Evolutionary conservation across 2,888 invertebrate species (phyloP), one percentile per base, ranked within the genome.

Genomic region (Himalopsyche tibetana): DNA sequence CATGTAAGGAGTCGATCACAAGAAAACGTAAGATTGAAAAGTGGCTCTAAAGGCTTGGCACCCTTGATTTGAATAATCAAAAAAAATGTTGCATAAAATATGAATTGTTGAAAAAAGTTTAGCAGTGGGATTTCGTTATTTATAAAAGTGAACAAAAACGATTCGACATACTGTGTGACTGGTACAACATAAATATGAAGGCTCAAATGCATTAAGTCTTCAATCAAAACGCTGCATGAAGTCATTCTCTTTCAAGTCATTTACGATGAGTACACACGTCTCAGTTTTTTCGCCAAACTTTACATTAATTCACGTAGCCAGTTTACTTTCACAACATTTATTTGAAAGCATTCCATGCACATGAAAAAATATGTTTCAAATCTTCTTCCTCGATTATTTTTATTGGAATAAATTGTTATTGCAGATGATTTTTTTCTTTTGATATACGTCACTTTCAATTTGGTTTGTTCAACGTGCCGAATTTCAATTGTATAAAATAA

Each of bases 131-230:
- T 9, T 51, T 51, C 45, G 3, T 8, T 69, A 69, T 5, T 69
- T 28, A 69, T 69, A 19, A 69, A 69, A 36, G 69, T 12, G 36
- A 28, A 69, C 9, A 69, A 36, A 28, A 36, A 74, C 36, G 2
- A 36, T 38, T 74, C 38, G 12, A 15, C 15, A 74, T 11, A 69
- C 4, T 74, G 74, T 74, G 36, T 74, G 74, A 74, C 74, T 38
- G 74, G 36, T 11, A 6, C 38, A 36, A 36, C 11, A 63, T 15
- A 63, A 74, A 74, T 74, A 36, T 74, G 36, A 74, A 74, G 74
- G 38, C 74, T 38, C 38, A 38, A 74, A 74, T 74, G 74, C 74
- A 74, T 74, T 74, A 74, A 74, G 74, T 74, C 74, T 74, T 74
- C 74, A 74, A 74, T 74, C 74, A 74, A 74, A 74, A 74, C 15